These are phyloP conservation scores for Ornithoptera priamus DNA, from an alignment of 2,888 invertebrate genomes.

Conservation along the genomic window DNA sequence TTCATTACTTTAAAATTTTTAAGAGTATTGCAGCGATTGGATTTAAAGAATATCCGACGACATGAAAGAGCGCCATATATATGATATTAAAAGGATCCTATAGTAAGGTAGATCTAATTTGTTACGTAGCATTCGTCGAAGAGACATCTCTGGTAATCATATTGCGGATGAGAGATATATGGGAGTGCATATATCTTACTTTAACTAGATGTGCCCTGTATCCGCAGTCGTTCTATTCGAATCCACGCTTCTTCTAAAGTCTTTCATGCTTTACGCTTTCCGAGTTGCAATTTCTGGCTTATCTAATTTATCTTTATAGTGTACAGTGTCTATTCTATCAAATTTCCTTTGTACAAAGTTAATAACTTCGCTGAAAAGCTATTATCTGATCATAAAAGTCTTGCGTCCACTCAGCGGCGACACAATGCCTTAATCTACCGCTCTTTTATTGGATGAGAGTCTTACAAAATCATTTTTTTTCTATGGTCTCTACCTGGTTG, in stretches of 20 bases:
- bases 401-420: slow-evolving; percentile 39
- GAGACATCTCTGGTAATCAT: slow-evolving; percentile 48
- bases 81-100: slow-evolving; percentile 35
- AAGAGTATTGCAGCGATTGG: too few species aligned
- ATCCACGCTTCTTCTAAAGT: slow-evolving; percentile 2
- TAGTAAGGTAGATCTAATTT: slow-evolving; percentile 47
- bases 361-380: slow-evolving; percentile 42
- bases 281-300: slow-evolving; percentile 18
- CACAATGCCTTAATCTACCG: slow-evolving; percentile 44
- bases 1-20: too few species aligned
- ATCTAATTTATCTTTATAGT: slow-evolving; percentile 17
- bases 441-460: slow-evolving; percentile 38
- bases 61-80: slow-evolving; percentile 17
- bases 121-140: slow-evolving; percentile 39
- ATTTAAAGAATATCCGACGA: too few species aligned
- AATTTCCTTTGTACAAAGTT: slow-evolving; percentile 36
- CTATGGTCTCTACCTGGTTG: slow-evolving; percentile 5
- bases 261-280: background rate
- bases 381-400: slow-evolving; percentile 49
- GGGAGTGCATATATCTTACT: slow-evolving; percentile 43
- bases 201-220: slow-evolving; percentile 29
- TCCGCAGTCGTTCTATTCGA: background rate
- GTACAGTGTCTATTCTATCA: slow-evolving; percentile 25
- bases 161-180: slow-evolving; percentile 44
- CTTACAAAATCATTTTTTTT: slow-evolving; percentile 36